Evolutionary conservation across 2,797 vertebrate genomes (phyloP), one percentile per base, ranked within the genome.

Genomic region (Acrocephalus scirpaceus): DNA sequence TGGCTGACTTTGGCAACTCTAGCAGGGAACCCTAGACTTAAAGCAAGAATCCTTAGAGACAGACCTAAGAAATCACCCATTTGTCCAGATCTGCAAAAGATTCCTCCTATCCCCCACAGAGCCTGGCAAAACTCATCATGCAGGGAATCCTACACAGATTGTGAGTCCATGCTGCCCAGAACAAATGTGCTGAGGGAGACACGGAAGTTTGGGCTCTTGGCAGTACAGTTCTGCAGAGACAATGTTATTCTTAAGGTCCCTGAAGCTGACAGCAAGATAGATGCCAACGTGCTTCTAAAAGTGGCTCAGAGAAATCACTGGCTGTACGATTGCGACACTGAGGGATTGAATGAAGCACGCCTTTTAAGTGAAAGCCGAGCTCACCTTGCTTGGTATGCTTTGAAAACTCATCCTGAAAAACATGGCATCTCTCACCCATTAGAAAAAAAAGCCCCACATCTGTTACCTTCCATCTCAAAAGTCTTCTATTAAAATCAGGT

Each of bases 321-420:
- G 26, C 62, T 23, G 17, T 17, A 14, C 7, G 27, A 56, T 13
- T 44, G 53, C 1, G 0, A 82, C 83, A 91, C 40, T 51, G 44
- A 17, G 44, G 66, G 60, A 88, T 0, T 62, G 67, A 90, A 88
- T 32, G 51, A 86, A 83, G 80, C 60, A 16, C 0, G 54, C 60
- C 72, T 94, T 91, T 54, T 36, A 75, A 50, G 32, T 47, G 91
- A 92, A 95, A 96, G 69, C 69, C 3, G 8, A 96, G 75, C 76
- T 86, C 86, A 76, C 78, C 51, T 90, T 79, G 45, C 56, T 74
- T 58, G 53, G 44, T 29, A 25, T 57, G 72, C 64, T 92, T 79
- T 74, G 80, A 88, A 95, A 92, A 90, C 19, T 86, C 71, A 76
- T 38, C 76, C 86, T 58, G 58, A 38, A 84, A 84, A 54, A 80